Conservation (phyloP, 2,797 vertebrate species). For the Simalia tracyae region DNA sequence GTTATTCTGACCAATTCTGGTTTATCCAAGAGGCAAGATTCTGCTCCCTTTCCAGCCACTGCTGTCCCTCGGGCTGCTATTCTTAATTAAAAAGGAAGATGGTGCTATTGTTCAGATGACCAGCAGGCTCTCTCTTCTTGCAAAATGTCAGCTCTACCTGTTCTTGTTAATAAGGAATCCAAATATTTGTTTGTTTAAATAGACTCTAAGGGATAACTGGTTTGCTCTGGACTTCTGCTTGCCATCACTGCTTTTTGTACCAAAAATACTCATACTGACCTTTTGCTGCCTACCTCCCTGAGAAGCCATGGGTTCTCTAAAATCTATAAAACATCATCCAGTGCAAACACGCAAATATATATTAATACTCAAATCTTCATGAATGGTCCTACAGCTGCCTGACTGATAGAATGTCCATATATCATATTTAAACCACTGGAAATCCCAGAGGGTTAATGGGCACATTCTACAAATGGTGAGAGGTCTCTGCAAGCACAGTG, state of each 20-base stretch:
- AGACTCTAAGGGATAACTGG: not conserved
- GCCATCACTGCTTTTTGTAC: not conserved
- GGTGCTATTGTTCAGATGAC: not conserved
- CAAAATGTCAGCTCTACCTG: not conserved
- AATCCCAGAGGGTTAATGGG: not conserved
- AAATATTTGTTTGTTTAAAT: slow-evolving; percentile 16
- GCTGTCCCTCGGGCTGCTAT: not conserved
- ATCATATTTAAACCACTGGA: not conserved
- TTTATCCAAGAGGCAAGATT: too few relatives aligned
- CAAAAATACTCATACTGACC: not conserved
- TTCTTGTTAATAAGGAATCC: not conserved
- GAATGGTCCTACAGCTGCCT: not conserved
- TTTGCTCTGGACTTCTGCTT: not conserved
- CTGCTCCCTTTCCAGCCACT: not conserved
- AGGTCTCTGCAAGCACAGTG: too few relatives aligned
- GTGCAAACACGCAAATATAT: too few relatives aligned
- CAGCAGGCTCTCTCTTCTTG: not conserved
- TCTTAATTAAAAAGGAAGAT: not conserved
- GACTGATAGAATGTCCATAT: not conserved
- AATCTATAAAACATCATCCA: not conserved
- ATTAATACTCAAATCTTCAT: not conserved
- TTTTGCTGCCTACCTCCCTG: not conserved
- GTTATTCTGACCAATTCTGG: not conserved
- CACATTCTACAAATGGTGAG: not conserved
- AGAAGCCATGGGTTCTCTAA: not conserved